Evolutionary conservation across 2,797 vertebrate species (phyloP).

Genomic region (Buceros bicornis): DNA sequence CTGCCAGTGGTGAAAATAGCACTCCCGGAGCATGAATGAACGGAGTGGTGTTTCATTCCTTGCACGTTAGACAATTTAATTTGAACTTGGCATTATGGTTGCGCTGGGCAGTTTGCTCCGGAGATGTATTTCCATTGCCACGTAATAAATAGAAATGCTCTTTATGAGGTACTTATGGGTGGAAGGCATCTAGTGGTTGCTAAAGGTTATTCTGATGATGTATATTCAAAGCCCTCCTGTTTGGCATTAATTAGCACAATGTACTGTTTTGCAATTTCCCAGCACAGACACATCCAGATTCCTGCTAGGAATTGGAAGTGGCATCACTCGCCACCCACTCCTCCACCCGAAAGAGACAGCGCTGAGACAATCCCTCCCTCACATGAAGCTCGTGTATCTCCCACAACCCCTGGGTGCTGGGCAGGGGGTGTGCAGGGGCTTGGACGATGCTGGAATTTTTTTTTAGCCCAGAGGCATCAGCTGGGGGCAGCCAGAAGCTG

Average conservation of each 20-base stretch:
- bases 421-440: not conserved
- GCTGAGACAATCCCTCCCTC: not conserved
- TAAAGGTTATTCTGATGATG: conserved; percentile 40
- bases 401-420: not conserved
- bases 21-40: conserved; percentile 42
- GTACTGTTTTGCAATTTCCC: conserved; percentile 67
- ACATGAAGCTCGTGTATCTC: not conserved
- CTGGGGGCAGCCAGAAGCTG: not conserved
- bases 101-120: not conserved
- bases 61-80: not conserved
- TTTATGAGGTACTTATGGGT: conserved; percentile 21
- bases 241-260: conserved; percentile 62
- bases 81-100: not conserved
- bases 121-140: conserved; percentile 33
- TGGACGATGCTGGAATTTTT: not conserved
- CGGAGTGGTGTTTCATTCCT: not conserved
- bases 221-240: conserved; percentile 41
- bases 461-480: not conserved
- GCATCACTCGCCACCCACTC: conserved; percentile 18
- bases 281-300: conserved; percentile 52
- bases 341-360: conserved; percentile 35
- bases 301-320: conserved; percentile 51
- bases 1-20: conserved; percentile 59
- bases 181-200: conserved; percentile 35
- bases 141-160: not conserved